These are phyloP conservation scores for Netta rufina DNA, from an alignment of 2,797 vertebrate genomes.

Conservation along the genomic window DNA sequence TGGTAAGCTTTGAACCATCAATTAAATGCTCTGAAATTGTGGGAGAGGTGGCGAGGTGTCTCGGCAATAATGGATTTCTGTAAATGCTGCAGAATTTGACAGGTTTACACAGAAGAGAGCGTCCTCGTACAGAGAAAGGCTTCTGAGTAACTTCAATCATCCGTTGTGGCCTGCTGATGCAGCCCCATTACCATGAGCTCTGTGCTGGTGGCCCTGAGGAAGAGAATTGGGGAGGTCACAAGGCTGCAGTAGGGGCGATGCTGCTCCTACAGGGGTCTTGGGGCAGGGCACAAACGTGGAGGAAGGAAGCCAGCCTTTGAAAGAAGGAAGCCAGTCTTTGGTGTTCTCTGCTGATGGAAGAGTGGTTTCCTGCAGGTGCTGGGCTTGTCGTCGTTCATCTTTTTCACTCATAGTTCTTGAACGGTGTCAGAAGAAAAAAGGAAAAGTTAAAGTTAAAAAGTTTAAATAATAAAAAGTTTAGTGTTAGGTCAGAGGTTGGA, in stretches of 20 bases:
- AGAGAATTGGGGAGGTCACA: no score
- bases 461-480: no score
- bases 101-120: neutral
- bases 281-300: accelerated
- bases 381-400: neutral
- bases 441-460: no score
- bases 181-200: accelerated
- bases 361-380: neutral
- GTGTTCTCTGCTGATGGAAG: neutral
- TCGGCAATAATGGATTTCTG: neutral
- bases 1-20: neutral
- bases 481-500: no score
- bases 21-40: neutral
- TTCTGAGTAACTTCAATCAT: accelerated
- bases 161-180: accelerated
- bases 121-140: neutral
- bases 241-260: accelerated
- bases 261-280: neutral
- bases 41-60: neutral
- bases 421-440: neutral
- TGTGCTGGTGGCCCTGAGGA: neutral
- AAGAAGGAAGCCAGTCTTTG: neutral
- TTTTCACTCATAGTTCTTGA: neutral
- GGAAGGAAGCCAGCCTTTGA: neutral
- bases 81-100: neutral